These are phyloP conservation scores for Podarcis muralis DNA, from an alignment of 2,113 vertebrate species.

Conservation along the genomic window DNA sequence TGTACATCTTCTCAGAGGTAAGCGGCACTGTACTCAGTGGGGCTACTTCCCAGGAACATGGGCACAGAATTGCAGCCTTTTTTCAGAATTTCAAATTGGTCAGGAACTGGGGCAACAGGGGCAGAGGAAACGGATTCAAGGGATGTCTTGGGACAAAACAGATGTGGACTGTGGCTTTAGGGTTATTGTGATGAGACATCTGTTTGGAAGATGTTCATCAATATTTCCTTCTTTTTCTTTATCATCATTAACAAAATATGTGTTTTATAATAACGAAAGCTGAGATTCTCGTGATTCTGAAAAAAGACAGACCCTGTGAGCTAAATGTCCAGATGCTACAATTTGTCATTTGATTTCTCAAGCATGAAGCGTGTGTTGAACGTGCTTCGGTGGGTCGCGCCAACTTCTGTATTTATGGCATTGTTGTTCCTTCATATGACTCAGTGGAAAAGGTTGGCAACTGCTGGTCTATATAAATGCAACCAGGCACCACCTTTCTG, in stretches of 20 bases:
- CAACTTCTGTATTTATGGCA: background rate
- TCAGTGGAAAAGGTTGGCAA: slow-evolving; percentile 1
- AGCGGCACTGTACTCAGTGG: background rate
- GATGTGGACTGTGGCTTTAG: background rate
- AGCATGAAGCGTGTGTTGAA: background rate
- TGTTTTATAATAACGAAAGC: background rate
- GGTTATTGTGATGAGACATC: background rate
- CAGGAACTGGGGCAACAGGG: background rate
- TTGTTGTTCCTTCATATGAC: background rate
- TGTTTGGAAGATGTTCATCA: background rate
- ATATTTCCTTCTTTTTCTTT: background rate
- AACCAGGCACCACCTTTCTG: background rate
- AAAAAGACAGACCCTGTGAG: background rate
- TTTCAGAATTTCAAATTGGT: background rate
- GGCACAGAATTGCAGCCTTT: background rate
- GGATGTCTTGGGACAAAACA: background rate
- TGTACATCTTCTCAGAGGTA: background rate
- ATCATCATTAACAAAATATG: background rate
- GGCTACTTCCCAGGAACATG: background rate
- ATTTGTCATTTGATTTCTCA: background rate
- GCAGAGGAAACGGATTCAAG: background rate
- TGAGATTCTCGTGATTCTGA: background rate
- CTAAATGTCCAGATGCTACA: background rate
- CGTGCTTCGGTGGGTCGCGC: background rate
- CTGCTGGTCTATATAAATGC: background rate